These are phyloP conservation scores for Hepsetus odoe DNA, from an alignment of 2,113 vertebrate genomes.

Conservation along the genomic window DNA sequence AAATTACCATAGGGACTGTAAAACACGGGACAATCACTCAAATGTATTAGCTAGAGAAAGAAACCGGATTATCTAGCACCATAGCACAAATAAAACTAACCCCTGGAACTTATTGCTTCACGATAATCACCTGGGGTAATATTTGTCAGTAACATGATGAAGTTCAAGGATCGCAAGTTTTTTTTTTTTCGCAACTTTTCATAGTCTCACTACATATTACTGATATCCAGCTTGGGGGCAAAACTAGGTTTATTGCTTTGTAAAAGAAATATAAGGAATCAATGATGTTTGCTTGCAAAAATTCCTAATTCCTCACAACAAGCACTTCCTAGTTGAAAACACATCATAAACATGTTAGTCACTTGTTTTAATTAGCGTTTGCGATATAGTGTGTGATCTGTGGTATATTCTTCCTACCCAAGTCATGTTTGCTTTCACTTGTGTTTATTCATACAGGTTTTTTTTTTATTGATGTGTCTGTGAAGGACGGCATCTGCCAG, in stretches of 20 bases:
- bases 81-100: conserved; percentile 27
- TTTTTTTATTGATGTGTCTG: conserved; percentile 48
- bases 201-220: neutral
- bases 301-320: neutral
- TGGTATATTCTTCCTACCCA: conserved; percentile 38
- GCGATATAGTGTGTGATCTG: conserved; percentile 24
- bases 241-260: neutral
- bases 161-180: neutral
- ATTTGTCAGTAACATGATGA: neutral
- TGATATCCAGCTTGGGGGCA: neutral
- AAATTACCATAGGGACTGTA: conserved; percentile 20
- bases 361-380: conserved; percentile 11
- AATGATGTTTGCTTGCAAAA: conserved; percentile 3
- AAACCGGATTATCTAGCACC: conserved; percentile 20
- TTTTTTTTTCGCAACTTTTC: neutral
- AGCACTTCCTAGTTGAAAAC: neutral
- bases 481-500: conserved; percentile 23
- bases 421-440: conserved; percentile 51
- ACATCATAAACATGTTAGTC: conserved; percentile 1
- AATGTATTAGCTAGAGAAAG: conserved; percentile 12
- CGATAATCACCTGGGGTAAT: conserved; percentile 9
- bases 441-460: conserved; percentile 48
- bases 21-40: conserved; percentile 37
- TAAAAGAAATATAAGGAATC: neutral
- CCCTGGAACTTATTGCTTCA: conserved; percentile 21